These are phyloP conservation scores for Oxytorus armatus DNA, from an alignment of 2,888 invertebrate species.

Conservation along the genomic window DNA sequence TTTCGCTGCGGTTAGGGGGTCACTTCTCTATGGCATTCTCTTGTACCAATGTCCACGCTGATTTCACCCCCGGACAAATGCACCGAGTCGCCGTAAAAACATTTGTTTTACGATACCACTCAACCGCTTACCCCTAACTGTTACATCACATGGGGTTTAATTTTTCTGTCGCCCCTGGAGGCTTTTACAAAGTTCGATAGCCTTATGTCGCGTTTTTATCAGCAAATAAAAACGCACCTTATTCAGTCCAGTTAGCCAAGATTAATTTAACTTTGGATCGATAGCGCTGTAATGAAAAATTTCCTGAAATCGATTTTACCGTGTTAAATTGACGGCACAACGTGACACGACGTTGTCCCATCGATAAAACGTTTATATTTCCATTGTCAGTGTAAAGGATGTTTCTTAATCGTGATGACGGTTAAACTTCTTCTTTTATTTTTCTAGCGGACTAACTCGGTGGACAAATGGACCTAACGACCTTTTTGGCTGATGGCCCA, in stretches of 20 bases:
- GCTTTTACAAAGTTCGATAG: too few relatives aligned
- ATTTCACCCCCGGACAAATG: slow-evolving; percentile 68
- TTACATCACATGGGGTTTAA: too few relatives aligned
- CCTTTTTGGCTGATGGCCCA: slow-evolving; percentile 60
- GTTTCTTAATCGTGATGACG: neutral
- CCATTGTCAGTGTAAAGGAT: slow-evolving; percentile 1
- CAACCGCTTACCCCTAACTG: slow-evolving; percentile 34
- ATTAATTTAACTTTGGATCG: neutral
- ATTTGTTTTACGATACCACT: slow-evolving; percentile 46
- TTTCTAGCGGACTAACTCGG: neutral
- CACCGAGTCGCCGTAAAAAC: slow-evolving; percentile 70
- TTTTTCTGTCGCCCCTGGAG: too few relatives aligned
- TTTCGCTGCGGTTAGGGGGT: slow-evolving; percentile 7
- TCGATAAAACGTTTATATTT: neutral
- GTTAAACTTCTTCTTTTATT: neutral
- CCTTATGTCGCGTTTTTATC: too few relatives aligned
- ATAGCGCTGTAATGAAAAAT: neutral
- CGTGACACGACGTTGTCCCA: neutral
- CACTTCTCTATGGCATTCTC: neutral
- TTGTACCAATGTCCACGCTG: slow-evolving; percentile 38
- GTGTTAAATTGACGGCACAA: neutral
- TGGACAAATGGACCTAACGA: slow-evolving; percentile 57
- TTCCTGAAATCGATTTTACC: neutral
- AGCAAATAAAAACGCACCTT: too few relatives aligned
- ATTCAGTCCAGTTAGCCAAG: neutral